Evolutionary conservation across 2,888 invertebrate genomes (phyloP).

Genomic region (Blastobasis lacticolella): DNA sequence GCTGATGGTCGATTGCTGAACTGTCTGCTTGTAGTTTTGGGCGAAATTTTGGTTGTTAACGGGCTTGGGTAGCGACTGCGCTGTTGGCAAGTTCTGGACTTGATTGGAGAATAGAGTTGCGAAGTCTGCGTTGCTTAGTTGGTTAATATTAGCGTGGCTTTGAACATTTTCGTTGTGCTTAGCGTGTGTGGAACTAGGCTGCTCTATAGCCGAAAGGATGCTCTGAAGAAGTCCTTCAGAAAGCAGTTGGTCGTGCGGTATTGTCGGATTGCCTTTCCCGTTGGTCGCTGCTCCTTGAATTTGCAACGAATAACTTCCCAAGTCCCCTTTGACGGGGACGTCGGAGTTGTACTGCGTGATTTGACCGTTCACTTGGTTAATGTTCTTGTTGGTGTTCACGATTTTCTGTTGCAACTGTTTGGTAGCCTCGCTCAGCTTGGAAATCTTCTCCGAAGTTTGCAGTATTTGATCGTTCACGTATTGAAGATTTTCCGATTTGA

Average conservation of each 20-base stretch:
- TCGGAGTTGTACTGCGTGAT: constrained; percentile 20
- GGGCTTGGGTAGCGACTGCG: neutral
- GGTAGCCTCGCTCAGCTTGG: constrained; percentile 51
- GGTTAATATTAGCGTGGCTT: constrained; percentile 1
- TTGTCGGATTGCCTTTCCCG: constrained; percentile 59
- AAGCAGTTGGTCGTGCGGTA: constrained; percentile 83
- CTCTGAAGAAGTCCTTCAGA: constrained; percentile 87
- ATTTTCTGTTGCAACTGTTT: constrained; percentile 59
- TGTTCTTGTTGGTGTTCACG: constrained; percentile 36
- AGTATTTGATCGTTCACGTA: constrained; percentile 51
- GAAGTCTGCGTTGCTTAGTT: too few relatives aligned
- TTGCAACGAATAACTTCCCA: constrained; percentile 82
- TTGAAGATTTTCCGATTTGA: constrained; percentile 41
- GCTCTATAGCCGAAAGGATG: constrained; percentile 87
- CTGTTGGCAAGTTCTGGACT: constrained; percentile 2
- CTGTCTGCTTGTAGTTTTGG: constrained; percentile 12
- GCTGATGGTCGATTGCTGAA: constrained; percentile 10
- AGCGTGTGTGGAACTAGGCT: constrained; percentile 52
- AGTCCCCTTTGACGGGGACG: constrained; percentile 72
- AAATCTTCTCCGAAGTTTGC: constrained; percentile 58
- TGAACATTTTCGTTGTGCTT: constrained; percentile 13
- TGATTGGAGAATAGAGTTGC: neutral
- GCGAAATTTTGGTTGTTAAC: constrained; percentile 7
- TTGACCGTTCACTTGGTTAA: constrained; percentile 31
- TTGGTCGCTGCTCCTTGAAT: constrained; percentile 79